Evolutionary conservation across 2,113 vertebrate genomes (phyloP).

Genomic region (Camelus bactrianus): DNA sequence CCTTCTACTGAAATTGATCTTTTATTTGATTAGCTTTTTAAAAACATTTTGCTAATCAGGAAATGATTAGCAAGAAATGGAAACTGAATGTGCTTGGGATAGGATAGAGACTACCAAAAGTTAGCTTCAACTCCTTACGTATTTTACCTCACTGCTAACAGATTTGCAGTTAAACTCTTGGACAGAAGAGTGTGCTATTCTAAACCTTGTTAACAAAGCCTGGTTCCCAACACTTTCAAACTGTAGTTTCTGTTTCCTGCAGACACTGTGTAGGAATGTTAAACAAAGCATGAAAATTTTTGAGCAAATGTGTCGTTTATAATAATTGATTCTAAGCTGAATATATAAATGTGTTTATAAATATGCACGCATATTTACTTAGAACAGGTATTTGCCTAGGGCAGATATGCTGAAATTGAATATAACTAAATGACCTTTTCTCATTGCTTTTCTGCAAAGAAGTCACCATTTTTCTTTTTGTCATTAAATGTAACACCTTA

Average conservation of each 20-base stretch:
- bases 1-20: constrained; percentile 52
- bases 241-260: constrained; percentile 65
- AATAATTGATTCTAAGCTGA: constrained; percentile 70
- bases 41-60: constrained; percentile 31
- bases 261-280: constrained; percentile 63
- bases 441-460: constrained; percentile 48
- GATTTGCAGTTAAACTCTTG: constrained; percentile 59
- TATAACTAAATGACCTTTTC: constrained; percentile 49
- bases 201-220: constrained; percentile 55
- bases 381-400: constrained; percentile 32
- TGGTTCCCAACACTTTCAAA: constrained; percentile 35
- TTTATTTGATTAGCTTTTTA: constrained; percentile 28
- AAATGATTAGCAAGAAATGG: constrained; percentile 40
- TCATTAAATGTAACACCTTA: constrained; percentile 43
- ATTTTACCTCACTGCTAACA: constrained; percentile 28
- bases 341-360: constrained; percentile 44
- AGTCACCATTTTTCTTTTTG: constrained; percentile 47
- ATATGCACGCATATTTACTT: constrained; percentile 24
- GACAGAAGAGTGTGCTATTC: constrained; percentile 59
- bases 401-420: constrained; percentile 57
- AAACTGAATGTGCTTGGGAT: not conserved
- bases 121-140: not conserved
- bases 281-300: constrained; percentile 66
- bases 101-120: not conserved
- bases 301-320: constrained; percentile 61